Conservation (phyloP, 2,113 vertebrate species). For the Motacilla tschutschensis region DNA sequence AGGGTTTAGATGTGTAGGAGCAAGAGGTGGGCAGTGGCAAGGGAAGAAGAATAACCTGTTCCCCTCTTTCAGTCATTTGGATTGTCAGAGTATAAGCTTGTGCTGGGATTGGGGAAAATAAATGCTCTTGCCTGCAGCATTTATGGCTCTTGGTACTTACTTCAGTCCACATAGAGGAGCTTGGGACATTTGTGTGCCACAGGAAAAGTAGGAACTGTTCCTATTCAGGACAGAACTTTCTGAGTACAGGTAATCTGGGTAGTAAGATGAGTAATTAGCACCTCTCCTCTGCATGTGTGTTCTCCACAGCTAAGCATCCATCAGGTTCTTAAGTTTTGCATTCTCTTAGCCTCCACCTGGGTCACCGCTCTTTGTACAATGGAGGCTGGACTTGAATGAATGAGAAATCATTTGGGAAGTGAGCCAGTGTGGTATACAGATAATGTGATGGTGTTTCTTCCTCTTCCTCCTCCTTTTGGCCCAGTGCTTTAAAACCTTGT, state of each 20-base stretch:
- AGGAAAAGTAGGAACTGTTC: background rate
- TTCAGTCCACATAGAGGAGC: background rate
- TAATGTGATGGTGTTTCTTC: background rate
- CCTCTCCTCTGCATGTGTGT: background rate
- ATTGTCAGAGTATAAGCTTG: background rate
- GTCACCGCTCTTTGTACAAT: background rate
- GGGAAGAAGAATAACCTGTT: background rate
- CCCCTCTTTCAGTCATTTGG: background rate
- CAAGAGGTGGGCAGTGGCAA: background rate
- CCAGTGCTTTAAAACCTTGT: background rate
- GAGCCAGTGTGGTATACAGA: background rate
- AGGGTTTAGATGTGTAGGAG: background rate
- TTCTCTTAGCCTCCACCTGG: background rate
- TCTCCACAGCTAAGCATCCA: background rate
- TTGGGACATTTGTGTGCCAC: background rate
- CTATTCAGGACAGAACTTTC: background rate
- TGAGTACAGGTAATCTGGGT: background rate
- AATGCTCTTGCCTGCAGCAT: rapidly evolving
- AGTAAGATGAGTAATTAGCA: background rate
- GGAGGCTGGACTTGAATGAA: background rate
- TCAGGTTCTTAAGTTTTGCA: background rate
- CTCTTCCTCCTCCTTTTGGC: background rate
- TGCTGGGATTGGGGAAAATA: background rate
- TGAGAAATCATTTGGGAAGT: background rate
- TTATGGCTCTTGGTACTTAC: background rate